Evolutionary conservation across 1,140 invertebrate species (phyloP).

Genomic region (Holcopasites calliopsidis): DNA sequence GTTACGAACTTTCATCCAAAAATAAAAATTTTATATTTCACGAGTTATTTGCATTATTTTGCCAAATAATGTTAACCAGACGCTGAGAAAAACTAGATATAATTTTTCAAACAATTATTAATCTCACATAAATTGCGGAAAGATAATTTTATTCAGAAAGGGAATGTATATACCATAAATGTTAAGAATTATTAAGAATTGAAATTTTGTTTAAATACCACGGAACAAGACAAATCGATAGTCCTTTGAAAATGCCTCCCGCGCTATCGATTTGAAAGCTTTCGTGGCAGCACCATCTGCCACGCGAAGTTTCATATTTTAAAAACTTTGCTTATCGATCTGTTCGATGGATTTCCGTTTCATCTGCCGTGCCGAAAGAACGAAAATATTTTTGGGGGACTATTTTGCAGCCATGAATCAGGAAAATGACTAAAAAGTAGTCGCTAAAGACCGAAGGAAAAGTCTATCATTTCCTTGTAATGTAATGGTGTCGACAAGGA

Average conservation of each 20-base stretch:
- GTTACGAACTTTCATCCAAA: constrained; percentile 24
- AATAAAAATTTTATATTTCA: constrained; percentile 41
- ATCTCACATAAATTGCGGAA: background rate
- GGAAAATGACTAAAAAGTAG: background rate
- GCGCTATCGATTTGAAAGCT: constrained; percentile 38
- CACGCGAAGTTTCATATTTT: constrained; percentile 33
- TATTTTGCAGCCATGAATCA: background rate
- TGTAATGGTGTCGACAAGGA: constrained; percentile 35
- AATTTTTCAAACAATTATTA: background rate
- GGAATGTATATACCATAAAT: no score
- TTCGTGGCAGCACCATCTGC: constrained; percentile 27
- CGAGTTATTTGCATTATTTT: constrained; percentile 12
- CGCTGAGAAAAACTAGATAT: background rate
- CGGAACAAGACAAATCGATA: background rate
- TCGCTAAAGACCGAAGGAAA: background rate
- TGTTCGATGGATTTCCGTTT: constrained; percentile 42
- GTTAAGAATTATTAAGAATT: background rate
- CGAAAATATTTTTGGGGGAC: background rate
- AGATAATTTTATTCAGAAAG: background rate
- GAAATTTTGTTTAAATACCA: background rate
- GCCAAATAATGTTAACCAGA: background rate
- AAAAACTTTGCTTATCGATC: constrained; percentile 46
- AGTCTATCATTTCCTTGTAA: background rate
- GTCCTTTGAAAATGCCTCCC: background rate
- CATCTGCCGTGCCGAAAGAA: background rate